Conservation (phyloP, 2,797 vertebrate genomes). For the Gadopsis bispinosus region DNA sequence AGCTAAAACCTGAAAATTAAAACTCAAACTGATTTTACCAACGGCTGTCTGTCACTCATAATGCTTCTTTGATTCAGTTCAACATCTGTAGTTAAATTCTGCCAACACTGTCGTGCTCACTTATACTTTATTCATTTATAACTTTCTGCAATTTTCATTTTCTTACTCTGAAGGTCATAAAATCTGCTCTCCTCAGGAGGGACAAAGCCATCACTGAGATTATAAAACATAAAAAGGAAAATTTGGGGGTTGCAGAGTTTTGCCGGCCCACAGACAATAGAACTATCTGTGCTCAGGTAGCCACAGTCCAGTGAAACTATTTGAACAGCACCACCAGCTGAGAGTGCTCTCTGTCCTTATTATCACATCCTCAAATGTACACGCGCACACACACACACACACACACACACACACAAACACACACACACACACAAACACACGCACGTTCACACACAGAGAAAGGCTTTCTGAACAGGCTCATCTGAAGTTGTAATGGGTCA, state of each 20-base stretch:
- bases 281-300: slow-evolving; percentile 55
- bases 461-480: slow-evolving; percentile 68
- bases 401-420: slow-evolving; percentile 12
- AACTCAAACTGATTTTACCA: slow-evolving; percentile 24
- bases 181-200: slow-evolving; percentile 29
- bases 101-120: background rate
- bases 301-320: slow-evolving; percentile 51
- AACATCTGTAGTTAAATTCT: background rate
- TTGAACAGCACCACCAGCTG: slow-evolving; percentile 57
- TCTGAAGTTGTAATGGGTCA: slow-evolving; percentile 82
- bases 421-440: slow-evolving; percentile 16
- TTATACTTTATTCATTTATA: background rate
- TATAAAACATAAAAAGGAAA: slow-evolving; percentile 42
- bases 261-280: slow-evolving; percentile 36
- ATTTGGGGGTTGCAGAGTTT: slow-evolving; percentile 17
- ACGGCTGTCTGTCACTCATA: slow-evolving; percentile 32
- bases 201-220: slow-evolving; percentile 22
- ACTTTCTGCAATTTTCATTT: slow-evolving; percentile 23
- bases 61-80: slow-evolving; percentile 19
- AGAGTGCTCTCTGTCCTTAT: slow-evolving; percentile 60
- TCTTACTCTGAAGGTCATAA: slow-evolving; percentile 37
- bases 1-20: slow-evolving; percentile 30
- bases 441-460: slow-evolving; percentile 19
- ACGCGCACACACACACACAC: slow-evolving; percentile 14
- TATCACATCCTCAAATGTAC: slow-evolving; percentile 50